A percentile compares a stretch with the other conserved stretches of the same genome.
Conservation (phyloP, 1,140 invertebrate genomes). For the Rhopalosiphum padi region DNA sequence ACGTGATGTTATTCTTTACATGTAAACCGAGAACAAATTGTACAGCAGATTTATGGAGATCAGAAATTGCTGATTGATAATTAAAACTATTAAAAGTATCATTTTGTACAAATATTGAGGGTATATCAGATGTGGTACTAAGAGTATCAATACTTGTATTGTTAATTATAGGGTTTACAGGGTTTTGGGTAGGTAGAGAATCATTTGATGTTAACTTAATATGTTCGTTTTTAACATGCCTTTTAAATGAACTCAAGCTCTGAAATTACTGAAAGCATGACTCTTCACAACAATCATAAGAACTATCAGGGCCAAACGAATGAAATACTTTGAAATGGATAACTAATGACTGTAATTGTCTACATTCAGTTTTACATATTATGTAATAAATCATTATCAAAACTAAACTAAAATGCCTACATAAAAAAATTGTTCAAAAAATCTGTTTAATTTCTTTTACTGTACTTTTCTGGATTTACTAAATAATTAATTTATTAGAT, state of each 20-base stretch:
- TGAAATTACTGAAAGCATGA: background rate
- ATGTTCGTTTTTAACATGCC: slow-evolving; percentile 1
- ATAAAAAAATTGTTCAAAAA: too few species aligned
- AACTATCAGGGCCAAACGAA: background rate
- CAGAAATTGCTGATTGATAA: background rate
- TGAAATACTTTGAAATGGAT: background rate
- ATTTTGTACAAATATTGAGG: background rate
- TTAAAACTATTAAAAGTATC: background rate
- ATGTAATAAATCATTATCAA: background rate
- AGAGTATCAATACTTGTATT: background rate
- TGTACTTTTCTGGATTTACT: too few species aligned
- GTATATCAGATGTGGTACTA: background rate
- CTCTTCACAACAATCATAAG: background rate
- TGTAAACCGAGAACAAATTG: background rate
- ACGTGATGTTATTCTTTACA: background rate
- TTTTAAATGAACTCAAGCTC: background rate
- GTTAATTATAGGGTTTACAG: too few species aligned
- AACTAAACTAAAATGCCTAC: too few species aligned
- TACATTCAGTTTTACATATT: background rate
- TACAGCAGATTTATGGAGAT: background rate
- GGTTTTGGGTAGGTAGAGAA: background rate
- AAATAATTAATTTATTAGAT: too few species aligned
- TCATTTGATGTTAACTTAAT: background rate
- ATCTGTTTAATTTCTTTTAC: too few species aligned
- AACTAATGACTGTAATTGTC: background rate